Conservation (phyloP, 2,888 invertebrate species). For the Barypeithes pellucidus region DNA sequence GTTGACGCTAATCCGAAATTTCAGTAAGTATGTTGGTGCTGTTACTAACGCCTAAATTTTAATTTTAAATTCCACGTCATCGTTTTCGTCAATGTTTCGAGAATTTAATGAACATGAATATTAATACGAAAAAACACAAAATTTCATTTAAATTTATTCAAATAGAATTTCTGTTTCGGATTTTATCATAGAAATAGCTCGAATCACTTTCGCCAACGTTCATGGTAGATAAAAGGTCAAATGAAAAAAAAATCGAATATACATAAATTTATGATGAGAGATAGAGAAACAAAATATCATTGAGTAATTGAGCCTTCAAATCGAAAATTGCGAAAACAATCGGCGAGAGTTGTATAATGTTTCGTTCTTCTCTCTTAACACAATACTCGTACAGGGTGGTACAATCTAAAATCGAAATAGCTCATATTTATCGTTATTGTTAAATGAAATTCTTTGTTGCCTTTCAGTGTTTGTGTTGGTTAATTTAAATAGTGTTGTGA, state of each 20-base stretch:
- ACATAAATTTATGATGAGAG: too few relatives aligned
- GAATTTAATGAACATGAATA: conserved; percentile 8
- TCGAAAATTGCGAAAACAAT: too few relatives aligned
- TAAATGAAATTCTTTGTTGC: too few relatives aligned
- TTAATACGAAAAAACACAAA: background rate
- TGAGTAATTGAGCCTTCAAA: too few relatives aligned
- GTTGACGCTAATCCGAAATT: conserved; percentile 2
- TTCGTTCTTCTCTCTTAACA: too few relatives aligned
- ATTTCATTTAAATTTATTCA: conserved; percentile 7
- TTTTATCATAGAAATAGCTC: background rate
- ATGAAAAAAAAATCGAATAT: background rate
- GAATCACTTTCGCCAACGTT: background rate
- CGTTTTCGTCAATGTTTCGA: conserved; percentile 2
- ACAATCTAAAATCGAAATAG: too few relatives aligned
- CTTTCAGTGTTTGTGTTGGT: too few relatives aligned
- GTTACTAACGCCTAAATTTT: conserved; percentile 16
- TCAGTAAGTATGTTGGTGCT: background rate
- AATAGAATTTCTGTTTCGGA: background rate
- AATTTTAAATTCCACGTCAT: conserved; percentile 6
- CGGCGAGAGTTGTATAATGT: too few relatives aligned
- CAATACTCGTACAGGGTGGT: too few relatives aligned
- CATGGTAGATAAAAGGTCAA: background rate
- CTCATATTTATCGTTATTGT: too few relatives aligned
- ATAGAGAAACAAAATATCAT: too few relatives aligned
- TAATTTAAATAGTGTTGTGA: too few relatives aligned